These are phyloP conservation scores for Tragelaphus eurycerus DNA, from an alignment of 2,797 vertebrate genomes.

Conservation along the genomic window DNA sequence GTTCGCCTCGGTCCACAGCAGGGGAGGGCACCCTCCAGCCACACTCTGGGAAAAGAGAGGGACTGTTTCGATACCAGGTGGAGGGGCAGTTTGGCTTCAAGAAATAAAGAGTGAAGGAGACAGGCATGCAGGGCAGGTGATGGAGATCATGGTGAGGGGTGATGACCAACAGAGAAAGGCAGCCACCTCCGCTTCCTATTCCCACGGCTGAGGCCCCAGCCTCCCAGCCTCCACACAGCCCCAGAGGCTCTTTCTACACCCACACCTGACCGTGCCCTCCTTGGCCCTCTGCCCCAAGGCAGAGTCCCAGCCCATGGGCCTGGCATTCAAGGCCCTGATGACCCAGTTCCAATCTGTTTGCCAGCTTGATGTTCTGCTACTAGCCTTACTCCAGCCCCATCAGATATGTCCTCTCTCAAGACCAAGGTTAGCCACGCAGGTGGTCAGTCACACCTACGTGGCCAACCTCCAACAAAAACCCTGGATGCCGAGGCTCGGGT, in stretches of 20 bases:
- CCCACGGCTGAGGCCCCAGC: neutral
- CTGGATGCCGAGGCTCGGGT: neutral
- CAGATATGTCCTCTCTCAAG: neutral
- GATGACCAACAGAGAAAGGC: neutral
- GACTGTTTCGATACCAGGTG: neutral
- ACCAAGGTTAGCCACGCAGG: neutral
- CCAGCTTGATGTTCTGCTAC: neutral
- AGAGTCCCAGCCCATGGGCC: neutral
- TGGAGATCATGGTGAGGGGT: neutral
- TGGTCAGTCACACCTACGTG: neutral
- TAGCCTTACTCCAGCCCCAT: neutral
- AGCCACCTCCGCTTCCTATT: neutral
- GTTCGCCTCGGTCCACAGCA: neutral
- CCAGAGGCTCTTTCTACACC: neutral
- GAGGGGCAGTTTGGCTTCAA: constrained; percentile 71
- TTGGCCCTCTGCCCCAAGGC: neutral
- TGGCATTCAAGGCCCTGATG: neutral
- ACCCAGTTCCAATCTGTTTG: neutral
- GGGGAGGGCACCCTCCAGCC: neutral
- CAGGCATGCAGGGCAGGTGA: neutral
- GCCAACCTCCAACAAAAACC: neutral
- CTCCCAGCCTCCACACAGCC: neutral
- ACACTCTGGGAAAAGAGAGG: neutral
- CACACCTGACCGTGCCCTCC: neutral
- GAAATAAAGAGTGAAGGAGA: constrained; percentile 45